Base-by-base conservation (phyloP, 2,888 invertebrate species). In the Digitonthophagus gazella region DNA sequence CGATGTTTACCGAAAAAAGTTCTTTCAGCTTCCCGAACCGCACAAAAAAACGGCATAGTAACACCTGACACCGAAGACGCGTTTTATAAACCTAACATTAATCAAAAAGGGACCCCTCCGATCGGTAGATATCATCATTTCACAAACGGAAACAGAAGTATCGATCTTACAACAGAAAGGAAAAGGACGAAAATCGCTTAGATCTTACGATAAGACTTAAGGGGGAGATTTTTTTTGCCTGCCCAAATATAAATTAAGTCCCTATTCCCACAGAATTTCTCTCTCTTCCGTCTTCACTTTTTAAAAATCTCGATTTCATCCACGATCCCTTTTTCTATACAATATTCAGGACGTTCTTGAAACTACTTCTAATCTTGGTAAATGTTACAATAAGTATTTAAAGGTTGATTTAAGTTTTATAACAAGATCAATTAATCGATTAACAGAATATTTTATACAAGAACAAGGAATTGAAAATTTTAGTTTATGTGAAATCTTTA, bases 381-480 rank as follows among this genome's bases (percentile, higher is more conserved):
- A 80, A 54, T 81, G 81, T 71, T 83, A 83, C 73, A 78, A 80
- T 0, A 28, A 93, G 94, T 77, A 96, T 94, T 0, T 97, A 97
- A 97, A 88, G 93, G 74, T 85, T 97, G 18, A 79, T 97, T 3
- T 89, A 90, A 75, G 92, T 92, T 71, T 83, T 97, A n/a, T 96
- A 93, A 82, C 89, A 91, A 73, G 95, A 97, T 83, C 88, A 95
- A 19, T 83, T 93, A 64, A 83, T n/a, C n/a, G n/a, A n/a, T n/a
- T 85, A 71, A 64, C 71, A 18, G 75, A 77, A 74, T 78, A 81
- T 19, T 79, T 82, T 68, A 77, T 78, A 57, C 80, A 80, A 54
- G 79, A 75, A 20, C 72, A 75, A 63, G 71, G 70, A 2, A 57
- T 71, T 19, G 67, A 68, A 20, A 82, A 82, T 75, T 78, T 77